Base-by-base conservation (phyloP, 2,888 invertebrate genomes). In the Hyposoter didymator region DNA sequence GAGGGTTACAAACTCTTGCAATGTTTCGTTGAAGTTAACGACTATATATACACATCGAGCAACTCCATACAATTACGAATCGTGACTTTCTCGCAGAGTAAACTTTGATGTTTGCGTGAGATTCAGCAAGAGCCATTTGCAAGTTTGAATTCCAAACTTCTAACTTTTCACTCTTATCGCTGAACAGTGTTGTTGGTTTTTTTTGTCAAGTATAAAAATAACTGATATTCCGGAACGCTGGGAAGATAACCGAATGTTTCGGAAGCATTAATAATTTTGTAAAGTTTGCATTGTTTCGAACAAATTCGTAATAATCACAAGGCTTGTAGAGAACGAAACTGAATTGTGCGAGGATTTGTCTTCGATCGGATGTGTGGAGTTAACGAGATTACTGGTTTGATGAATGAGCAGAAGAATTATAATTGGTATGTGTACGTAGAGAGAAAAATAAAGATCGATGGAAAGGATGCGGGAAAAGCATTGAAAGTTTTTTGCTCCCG, bases 331-430 rank as follows among this genome's bases (percentile, higher is more conserved):
- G 10, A 22, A 22, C 22, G 59, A 28, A 28, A 14, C 59, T 59
- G 12, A 1, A 28, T 5, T 22, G 2, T 28, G 28, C 2, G 64
- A 49, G 76, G 49, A 76, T 76, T 52, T 76, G 49, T 66, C 39
- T 66, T 66, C 22, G 76, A 76, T 76, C 62, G 19, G 66, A 66
- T 39, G n/a, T 22, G 28, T 35, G 19, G 19, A 32, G 69, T 69
- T 69, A 75, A 75, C 59, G 47, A 59, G 70, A 49, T 82, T 52
- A 82, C 39, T 52, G 43, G 39, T 47, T 70, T 72, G 82, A 76
- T 76, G 45, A 64, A 76, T 70, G 76, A 75, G 76, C 28, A 22
- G 39, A 64, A 76, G 49, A 49, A 82, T 76, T 76, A 76, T 72
- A 62, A 82, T 82, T 52, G 75, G n/a, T 52, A 43, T 49, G 39